Percentiles rank a stretch among this genome's conserved stretches.
These are phyloP conservation scores for Drosophila ironensis DNA, from an alignment of 1,140 invertebrate genomes.

Conservation along the genomic window DNA sequence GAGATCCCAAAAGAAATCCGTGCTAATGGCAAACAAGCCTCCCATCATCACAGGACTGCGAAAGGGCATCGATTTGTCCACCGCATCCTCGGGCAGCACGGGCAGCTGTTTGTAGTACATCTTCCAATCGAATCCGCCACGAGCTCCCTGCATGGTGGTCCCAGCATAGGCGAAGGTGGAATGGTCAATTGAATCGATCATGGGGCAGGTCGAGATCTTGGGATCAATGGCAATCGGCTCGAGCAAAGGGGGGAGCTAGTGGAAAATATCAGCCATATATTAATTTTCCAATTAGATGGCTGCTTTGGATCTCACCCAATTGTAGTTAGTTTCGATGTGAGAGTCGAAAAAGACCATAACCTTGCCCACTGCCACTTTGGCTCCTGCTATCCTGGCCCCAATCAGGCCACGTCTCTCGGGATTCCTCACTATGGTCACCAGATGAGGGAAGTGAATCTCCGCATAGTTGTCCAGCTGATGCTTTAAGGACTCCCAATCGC, in stretches of 20 bases:
- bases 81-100: constrained; percentile 87
- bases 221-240: constrained; percentile 89
- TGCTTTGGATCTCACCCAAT: constrained; percentile 84
- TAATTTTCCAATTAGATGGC: background rate
- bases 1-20: constrained; percentile 96
- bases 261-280: too few relatives aligned
- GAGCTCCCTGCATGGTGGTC: constrained; percentile 88
- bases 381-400: constrained; percentile 92
- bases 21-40: constrained; percentile 95
- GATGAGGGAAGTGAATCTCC: constrained; percentile 86
- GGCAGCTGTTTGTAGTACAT: constrained; percentile 92
- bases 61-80: constrained; percentile 89
- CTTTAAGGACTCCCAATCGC: constrained; percentile 88
- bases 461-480: constrained; percentile 90
- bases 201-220: constrained; percentile 91
- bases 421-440: constrained; percentile 89
- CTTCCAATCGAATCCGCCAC: constrained; percentile 94
- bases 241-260: constrained; percentile 86
- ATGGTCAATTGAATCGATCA: constrained; percentile 92
- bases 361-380: constrained; percentile 90
- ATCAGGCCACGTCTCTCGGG: constrained; percentile 91
- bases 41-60: constrained; percentile 97
- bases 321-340: constrained; percentile 94
- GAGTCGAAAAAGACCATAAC: constrained; percentile 97
- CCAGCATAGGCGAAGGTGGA: constrained; percentile 90